These are phyloP conservation scores for Zaprionus capensis DNA, from an alignment of 1,140 invertebrate genomes.

Conservation along the genomic window DNA sequence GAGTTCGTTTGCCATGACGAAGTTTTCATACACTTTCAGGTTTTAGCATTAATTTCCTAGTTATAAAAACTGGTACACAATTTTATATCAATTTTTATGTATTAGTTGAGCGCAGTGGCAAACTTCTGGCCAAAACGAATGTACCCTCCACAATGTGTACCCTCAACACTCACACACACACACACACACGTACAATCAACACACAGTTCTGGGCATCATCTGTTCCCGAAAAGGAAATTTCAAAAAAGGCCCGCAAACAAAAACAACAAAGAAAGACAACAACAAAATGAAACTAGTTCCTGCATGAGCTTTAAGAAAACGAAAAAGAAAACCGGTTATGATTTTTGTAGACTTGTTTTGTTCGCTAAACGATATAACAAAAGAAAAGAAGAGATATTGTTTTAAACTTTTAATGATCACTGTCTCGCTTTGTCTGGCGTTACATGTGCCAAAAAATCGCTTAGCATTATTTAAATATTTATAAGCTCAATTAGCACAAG, in stretches of 20 bases:
- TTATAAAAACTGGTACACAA: too few species aligned
- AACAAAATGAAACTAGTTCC: slow-evolving; percentile 73
- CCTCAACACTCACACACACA: neutral
- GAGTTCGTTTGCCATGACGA: too few species aligned
- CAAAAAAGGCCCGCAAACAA: slow-evolving; percentile 40
- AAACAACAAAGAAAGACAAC: slow-evolving; percentile 50
- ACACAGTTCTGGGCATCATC: slow-evolving; percentile 66
- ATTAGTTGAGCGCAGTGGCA: too few species aligned
- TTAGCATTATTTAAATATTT: slow-evolving; percentile 67
- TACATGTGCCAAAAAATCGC: slow-evolving; percentile 72
- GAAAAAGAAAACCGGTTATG: slow-evolving; percentile 62
- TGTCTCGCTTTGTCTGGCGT: slow-evolving; percentile 32
- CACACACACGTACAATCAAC: slow-evolving; percentile 17
- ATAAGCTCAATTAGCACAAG: slow-evolving; percentile 59
- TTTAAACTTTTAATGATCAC: slow-evolving; percentile 5
- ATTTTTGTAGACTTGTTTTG: slow-evolving; percentile 70
- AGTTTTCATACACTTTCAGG: too few species aligned
- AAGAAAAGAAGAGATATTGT: slow-evolving; percentile 12
- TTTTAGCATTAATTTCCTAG: too few species aligned
- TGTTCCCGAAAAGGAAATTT: slow-evolving; percentile 78
- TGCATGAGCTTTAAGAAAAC: slow-evolving; percentile 55
- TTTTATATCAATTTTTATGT: too few species aligned
- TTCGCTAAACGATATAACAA: slow-evolving; percentile 10
- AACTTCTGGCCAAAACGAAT: too few species aligned
- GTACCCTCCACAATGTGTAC: neutral